A percentile compares a stretch with the other conserved stretches of the same genome.
Evolutionary conservation across 2,888 invertebrate species (phyloP).

Genomic region (Orthonychiurus folsomi): DNA sequence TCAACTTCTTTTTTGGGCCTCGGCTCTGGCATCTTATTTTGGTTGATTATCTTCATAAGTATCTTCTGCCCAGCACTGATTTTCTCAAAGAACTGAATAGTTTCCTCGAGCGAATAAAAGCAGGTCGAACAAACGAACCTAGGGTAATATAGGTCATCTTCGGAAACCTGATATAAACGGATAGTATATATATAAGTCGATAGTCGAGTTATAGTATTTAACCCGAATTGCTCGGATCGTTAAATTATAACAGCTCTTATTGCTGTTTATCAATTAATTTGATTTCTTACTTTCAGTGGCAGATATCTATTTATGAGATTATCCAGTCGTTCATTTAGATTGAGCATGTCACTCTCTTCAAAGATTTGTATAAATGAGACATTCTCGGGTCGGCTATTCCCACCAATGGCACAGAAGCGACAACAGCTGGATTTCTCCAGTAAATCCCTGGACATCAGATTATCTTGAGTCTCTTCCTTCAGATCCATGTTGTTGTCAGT

Average conservation of each 20-base stretch:
- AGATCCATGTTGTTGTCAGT: not conserved
- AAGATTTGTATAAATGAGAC: conserved; percentile 16
- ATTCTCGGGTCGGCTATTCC: not conserved
- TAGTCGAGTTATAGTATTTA: too few relatives aligned
- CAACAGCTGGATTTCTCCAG: conserved; percentile 17
- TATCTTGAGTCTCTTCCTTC: not conserved
- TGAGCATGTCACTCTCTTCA: conserved; percentile 8
- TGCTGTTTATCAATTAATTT: not conserved
- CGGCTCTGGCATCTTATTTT: not conserved
- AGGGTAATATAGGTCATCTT: conserved; percentile 58
- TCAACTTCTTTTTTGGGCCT: not conserved
- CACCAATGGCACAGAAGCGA: conserved; percentile 25
- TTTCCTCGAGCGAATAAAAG: conserved; percentile 63
- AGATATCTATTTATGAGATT: conserved; percentile 61
- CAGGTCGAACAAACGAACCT: conserved; percentile 67
- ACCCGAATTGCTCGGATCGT: too few relatives aligned
- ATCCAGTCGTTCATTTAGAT: conserved; percentile 14
- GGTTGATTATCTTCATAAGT: conserved; percentile 22
- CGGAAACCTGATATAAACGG: conserved; percentile 58
- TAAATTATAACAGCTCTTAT: not conserved
- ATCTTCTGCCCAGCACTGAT: conserved; percentile 59
- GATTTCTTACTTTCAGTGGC: conserved; percentile 59
- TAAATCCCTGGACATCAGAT: not conserved
- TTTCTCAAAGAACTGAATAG: conserved; percentile 62
- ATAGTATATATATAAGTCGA: too few relatives aligned